A percentile compares a stretch with the other conserved stretches of the same genome.
These are phyloP conservation scores for Saccostrea glomerata DNA, from an alignment of 1,140 invertebrate species.

Conservation along the genomic window DNA sequence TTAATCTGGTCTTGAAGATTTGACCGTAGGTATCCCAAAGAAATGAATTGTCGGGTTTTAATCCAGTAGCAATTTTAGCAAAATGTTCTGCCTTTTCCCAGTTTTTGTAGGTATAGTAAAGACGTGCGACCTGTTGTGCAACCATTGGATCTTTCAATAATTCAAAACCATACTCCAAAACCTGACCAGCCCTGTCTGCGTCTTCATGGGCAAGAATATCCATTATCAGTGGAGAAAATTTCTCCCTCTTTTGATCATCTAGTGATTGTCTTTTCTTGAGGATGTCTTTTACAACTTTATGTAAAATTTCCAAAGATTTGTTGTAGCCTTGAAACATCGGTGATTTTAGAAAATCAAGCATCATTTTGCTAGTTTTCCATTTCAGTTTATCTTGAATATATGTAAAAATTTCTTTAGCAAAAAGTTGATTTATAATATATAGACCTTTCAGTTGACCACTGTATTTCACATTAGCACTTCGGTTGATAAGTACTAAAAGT, in stretches of 20 bases:
- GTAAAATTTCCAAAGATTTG: conserved; percentile 48
- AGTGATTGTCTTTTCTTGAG: conserved; percentile 58
- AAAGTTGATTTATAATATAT: conserved; percentile 54
- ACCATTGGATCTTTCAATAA: conserved; percentile 59
- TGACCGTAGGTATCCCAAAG: conserved; percentile 66
- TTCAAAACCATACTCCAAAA: conserved; percentile 55
- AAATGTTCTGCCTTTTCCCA: conserved; percentile 60
- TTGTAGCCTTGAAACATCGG: conserved; percentile 40
- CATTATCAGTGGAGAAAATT: conserved; percentile 59
- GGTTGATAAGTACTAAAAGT: conserved; percentile 50
- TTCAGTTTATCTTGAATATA: conserved; percentile 30
- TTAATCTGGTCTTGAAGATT: conserved; percentile 57
- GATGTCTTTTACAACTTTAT: conserved; percentile 54
- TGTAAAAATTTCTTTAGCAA: conserved; percentile 58
- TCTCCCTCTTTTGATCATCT: conserved; percentile 44
- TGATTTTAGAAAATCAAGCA: conserved; percentile 54
- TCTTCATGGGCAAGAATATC: conserved; percentile 51
- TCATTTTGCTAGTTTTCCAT: conserved; percentile 44
- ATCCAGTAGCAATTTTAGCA: conserved; percentile 54
- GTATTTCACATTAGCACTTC: conserved; percentile 43
- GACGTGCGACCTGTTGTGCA: conserved; percentile 62
- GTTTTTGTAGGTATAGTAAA: conserved; percentile 58
- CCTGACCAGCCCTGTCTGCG: conserved; percentile 52
- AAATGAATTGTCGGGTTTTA: conserved; percentile 60
- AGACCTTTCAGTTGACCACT: conserved; percentile 51